A percentile compares a stretch with the other conserved stretches of the same genome.
Evolutionary conservation across 2,888 invertebrate genomes (phyloP).

Genomic region (Venusia cambrica): DNA sequence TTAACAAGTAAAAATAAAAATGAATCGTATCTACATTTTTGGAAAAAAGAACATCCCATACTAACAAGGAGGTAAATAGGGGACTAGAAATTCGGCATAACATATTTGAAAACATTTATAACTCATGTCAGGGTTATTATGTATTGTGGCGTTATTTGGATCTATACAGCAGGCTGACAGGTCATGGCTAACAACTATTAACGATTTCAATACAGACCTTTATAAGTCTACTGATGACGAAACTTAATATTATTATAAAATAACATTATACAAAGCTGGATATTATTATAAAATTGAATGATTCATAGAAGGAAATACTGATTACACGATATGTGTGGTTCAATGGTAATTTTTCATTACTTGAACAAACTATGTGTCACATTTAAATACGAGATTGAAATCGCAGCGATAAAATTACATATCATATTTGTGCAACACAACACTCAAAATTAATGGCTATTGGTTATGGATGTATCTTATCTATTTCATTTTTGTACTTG

Average conservation of each 20-base stretch:
- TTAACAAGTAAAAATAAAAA: too few species aligned
- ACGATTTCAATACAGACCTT: too few species aligned
- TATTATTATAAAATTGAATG: constrained; percentile 5
- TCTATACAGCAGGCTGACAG: too few species aligned
- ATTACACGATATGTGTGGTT: constrained; percentile 12
- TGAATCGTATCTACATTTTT: too few species aligned
- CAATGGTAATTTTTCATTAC: constrained; percentile 4
- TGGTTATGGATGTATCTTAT: constrained; percentile 38
- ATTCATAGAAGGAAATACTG: constrained; percentile 18
- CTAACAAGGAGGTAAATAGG: too few species aligned
- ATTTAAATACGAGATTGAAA: constrained; percentile 4
- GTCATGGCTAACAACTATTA: too few species aligned
- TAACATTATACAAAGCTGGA: constrained; percentile 7
- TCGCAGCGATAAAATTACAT: constrained; percentile 5
- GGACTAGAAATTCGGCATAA: too few species aligned
- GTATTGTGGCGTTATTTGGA: too few species aligned
- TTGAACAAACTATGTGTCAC: constrained; percentile 10
- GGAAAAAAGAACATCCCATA: too few species aligned
- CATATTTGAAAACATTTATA: too few species aligned
- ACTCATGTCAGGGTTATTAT: too few species aligned
- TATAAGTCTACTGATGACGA: constrained; percentile 2
- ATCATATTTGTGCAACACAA: constrained; percentile 18
- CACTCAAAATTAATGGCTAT: constrained; percentile 26
- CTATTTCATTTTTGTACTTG: constrained; percentile 29
- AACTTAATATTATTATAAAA: constrained; percentile 1